Conservation (phyloP, 2,888 invertebrate genomes). For the Ophraella communa region DNA sequence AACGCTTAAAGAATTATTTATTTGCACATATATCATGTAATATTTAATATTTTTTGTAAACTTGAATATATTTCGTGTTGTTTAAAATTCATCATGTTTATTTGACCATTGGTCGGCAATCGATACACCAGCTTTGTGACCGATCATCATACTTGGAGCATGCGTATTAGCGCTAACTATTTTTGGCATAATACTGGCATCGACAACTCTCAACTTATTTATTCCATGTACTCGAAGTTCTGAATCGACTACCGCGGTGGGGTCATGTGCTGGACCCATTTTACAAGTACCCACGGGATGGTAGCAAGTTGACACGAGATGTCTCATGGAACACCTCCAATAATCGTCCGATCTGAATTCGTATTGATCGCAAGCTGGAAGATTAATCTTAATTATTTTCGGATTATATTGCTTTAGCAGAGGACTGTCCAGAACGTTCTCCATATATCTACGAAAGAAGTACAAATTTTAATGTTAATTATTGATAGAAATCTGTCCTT, state of each 20-base stretch:
- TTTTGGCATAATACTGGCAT: constrained; percentile 82
- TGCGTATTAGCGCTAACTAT: constrained; percentile 68
- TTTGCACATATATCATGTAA: too few species aligned
- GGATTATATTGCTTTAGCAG: constrained; percentile 55
- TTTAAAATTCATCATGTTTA: too few species aligned
- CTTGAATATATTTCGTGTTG: too few species aligned
- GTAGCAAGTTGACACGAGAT: constrained; percentile 45
- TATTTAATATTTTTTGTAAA: too few species aligned
- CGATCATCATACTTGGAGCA: constrained; percentile 60
- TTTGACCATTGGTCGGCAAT: constrained; percentile 54
- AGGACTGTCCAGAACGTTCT: constrained; percentile 57
- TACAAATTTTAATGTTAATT: too few species aligned
- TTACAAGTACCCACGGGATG: constrained; percentile 44
- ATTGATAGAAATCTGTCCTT: too few species aligned
- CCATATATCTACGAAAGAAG: constrained; percentile 47
- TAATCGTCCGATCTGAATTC: constrained; percentile 61
- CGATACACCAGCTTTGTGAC: constrained; percentile 61
- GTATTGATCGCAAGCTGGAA: constrained; percentile 60
- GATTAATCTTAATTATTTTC: constrained; percentile 4
- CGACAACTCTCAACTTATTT: constrained; percentile 72
- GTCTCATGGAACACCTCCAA: constrained; percentile 61
- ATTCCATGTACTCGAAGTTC: constrained; percentile 72
- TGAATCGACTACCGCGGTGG: constrained; percentile 69
- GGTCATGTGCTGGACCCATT: constrained; percentile 57
- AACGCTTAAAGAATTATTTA: too few species aligned